phyloP scores from a whole-genome alignment of 2,113 vertebrate species.

The Elephas maximus region DNA sequence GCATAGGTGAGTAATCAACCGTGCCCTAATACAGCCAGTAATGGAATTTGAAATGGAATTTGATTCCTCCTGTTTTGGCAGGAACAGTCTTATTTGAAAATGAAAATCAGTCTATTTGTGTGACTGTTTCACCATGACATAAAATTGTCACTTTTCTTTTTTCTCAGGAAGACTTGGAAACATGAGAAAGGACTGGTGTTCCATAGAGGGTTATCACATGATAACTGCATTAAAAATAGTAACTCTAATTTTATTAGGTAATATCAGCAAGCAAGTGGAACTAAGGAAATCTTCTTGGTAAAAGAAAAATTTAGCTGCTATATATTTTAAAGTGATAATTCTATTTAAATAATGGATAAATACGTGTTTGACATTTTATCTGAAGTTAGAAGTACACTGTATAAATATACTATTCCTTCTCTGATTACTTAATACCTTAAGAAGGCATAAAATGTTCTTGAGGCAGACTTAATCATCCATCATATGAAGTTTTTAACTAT shows the following conservation, averaged over 20 bases:
- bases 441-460: not conserved
- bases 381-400: constrained; percentile 37
- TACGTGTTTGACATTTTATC: constrained; percentile 59
- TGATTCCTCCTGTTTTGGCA: constrained; percentile 78
- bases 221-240: constrained; percentile 69
- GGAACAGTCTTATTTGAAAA: constrained; percentile 80
- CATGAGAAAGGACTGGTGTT: constrained; percentile 16
- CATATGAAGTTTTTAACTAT: not conserved
- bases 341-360: constrained; percentile 64
- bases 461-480: constrained; percentile 15
- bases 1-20: constrained; percentile 81
- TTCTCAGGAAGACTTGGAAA: constrained; percentile 52
- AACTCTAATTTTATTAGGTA: constrained; percentile 71
- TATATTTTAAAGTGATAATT: constrained; percentile 52
- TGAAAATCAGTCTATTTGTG: constrained; percentile 80
- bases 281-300: constrained; percentile 68
- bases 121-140: constrained; percentile 61
- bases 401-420: constrained; percentile 4
- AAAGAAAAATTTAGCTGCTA: constrained; percentile 72
- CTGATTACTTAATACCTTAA: not conserved
- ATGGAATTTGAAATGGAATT: constrained; percentile 85
- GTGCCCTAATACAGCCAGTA: constrained; percentile 78
- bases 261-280: constrained; percentile 71
- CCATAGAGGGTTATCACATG: not conserved
- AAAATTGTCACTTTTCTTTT: constrained; percentile 57